These are phyloP conservation scores for Pasiphila rectangulata DNA, from an alignment of 2,888 invertebrate genomes.

Conservation along the genomic window DNA sequence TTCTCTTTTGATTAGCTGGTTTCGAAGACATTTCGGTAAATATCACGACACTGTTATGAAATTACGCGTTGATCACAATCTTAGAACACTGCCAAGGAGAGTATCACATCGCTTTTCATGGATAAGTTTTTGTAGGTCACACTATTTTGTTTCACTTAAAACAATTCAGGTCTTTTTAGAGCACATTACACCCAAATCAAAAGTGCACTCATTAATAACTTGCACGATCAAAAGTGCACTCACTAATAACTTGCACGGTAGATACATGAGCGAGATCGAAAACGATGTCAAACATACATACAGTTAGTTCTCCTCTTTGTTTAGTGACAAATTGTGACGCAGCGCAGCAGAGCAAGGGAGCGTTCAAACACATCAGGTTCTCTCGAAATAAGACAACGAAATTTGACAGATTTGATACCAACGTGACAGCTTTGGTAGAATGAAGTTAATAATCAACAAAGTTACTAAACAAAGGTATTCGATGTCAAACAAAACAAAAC, in stretches of 20 bases:
- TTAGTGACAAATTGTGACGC: constrained; percentile 26
- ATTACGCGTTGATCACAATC: constrained; percentile 77
- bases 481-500: too few relatives aligned
- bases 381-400: too few relatives aligned
- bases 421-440: too few relatives aligned
- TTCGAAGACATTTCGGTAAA: constrained; percentile 71
- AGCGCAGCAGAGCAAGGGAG: background rate
- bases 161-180: constrained; percentile 75
- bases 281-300: constrained; percentile 31
- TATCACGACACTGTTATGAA: constrained; percentile 65
- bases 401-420: too few relatives aligned
- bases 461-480: too few relatives aligned
- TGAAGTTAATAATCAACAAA: too few relatives aligned
- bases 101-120: constrained; percentile 75
- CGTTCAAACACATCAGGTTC: background rate
- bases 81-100: constrained; percentile 81
- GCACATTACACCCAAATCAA: constrained; percentile 68
- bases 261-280: constrained; percentile 28
- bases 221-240: constrained; percentile 68
- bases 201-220: constrained; percentile 71
- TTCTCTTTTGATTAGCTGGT: constrained; percentile 85
- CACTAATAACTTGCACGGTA: constrained; percentile 68
- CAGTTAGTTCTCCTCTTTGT: constrained; percentile 34
- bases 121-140: constrained; percentile 51
- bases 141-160: constrained; percentile 59